These are phyloP conservation scores for Dolichoris vasculosae DNA, from an alignment of 1,140 invertebrate genomes.

Conservation along the genomic window DNA sequence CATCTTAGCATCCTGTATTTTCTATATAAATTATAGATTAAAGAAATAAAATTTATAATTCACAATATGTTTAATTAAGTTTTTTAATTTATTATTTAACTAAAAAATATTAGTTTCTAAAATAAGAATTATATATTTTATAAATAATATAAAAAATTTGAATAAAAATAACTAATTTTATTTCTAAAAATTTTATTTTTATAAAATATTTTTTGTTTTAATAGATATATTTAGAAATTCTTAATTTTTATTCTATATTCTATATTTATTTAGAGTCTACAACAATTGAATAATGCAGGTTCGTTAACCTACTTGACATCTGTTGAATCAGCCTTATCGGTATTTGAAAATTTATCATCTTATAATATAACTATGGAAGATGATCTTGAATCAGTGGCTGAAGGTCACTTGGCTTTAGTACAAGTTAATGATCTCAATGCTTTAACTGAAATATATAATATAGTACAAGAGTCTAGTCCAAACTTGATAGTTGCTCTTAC, in stretches of 20 bases:
- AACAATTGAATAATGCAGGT: constrained; percentile 53
- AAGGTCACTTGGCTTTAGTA: constrained; percentile 58
- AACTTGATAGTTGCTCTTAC: constrained; percentile 63
- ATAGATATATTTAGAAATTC: neutral
- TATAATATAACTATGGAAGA: constrained; percentile 62
- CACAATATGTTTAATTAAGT: too few relatives aligned
- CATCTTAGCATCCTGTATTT: too few relatives aligned
- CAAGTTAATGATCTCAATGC: constrained; percentile 59
- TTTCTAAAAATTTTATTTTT: neutral
- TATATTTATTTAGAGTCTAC: constrained; percentile 54
- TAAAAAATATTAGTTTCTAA: too few relatives aligned
- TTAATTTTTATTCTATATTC: constrained; percentile 3
- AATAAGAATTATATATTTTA: too few relatives aligned
- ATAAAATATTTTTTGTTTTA: neutral
- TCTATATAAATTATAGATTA: too few relatives aligned
- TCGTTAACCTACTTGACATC: constrained; percentile 60
- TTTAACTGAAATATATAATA: constrained; percentile 62
- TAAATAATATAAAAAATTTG: too few relatives aligned
- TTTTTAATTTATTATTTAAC: too few relatives aligned
- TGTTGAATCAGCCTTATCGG: constrained; percentile 61
- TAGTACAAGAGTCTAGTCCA: constrained; percentile 58
- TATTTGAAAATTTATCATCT: constrained; percentile 58
- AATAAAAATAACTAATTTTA: constrained; percentile 3
- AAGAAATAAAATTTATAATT: too few relatives aligned
- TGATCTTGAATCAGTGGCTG: constrained; percentile 56